phyloP scores from a whole-genome alignment of 92 coral and sea anemone species.

The Metridium senile region DNA sequence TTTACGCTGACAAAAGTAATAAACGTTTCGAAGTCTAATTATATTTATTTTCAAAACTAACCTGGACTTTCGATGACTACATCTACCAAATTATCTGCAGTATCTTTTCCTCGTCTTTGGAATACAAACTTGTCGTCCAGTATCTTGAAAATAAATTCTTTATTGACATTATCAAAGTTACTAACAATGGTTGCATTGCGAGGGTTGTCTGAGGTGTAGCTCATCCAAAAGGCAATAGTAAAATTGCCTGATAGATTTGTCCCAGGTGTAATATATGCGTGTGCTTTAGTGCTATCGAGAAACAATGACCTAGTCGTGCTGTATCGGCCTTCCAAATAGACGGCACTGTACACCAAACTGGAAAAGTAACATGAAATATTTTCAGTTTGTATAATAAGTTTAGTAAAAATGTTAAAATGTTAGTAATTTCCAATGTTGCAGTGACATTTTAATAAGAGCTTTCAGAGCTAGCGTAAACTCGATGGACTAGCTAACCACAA shows the following conservation, averaged over 20 bases:
- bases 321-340: constrained; percentile 54
- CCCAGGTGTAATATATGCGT: constrained; percentile 6
- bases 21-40: too few species aligned
- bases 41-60: not conserved
- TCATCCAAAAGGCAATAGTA: constrained; percentile 58
- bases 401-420: too few species aligned
- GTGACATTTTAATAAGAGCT: too few species aligned
- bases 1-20: too few species aligned
- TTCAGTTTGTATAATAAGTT: too few species aligned
- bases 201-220: constrained; percentile 13
- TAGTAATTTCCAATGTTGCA: too few species aligned
- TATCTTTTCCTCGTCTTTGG: too few species aligned
- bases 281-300: constrained; percentile 53
- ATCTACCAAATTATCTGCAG: too few species aligned
- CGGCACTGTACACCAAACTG: constrained; percentile 56
- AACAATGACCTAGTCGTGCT: constrained; percentile 36
- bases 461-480: too few species aligned
- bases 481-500: too few species aligned
- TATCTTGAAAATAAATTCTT: constrained; percentile 16
- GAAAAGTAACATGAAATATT: not conserved
- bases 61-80: not conserved
- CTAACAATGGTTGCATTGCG: constrained; percentile 30
- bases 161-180: not conserved
- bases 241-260: constrained; percentile 11
- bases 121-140: not conserved